phyloP scores from a whole-genome alignment of 2,797 vertebrate species.

The Anabas testudineus region DNA sequence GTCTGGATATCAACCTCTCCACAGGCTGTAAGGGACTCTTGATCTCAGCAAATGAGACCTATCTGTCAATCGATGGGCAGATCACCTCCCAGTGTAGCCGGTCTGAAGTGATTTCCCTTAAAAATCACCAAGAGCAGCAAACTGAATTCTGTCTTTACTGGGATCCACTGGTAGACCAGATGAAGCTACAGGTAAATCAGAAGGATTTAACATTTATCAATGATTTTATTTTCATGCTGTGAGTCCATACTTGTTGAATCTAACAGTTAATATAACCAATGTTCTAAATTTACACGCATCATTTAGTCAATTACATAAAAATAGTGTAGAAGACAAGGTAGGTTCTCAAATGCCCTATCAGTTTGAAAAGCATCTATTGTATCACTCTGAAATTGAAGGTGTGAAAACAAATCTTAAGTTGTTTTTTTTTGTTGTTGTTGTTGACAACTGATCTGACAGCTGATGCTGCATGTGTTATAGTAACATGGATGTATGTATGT shows the following conservation, averaged over 20 bases:
- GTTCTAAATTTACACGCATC: neutral
- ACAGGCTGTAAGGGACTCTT: conserved; percentile 63
- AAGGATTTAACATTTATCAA: too few relatives aligned
- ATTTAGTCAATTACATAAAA: too few relatives aligned
- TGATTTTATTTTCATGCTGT: too few relatives aligned
- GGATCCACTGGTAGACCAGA: conserved; percentile 80
- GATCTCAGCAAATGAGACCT: conserved; percentile 69
- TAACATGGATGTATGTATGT: neutral
- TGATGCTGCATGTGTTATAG: neutral
- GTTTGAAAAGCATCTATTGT: neutral
- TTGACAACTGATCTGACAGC: neutral
- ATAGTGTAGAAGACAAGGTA: too few relatives aligned
- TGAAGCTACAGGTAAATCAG: conserved; percentile 69
- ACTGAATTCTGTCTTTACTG: conserved; percentile 78
- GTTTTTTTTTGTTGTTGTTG: too few relatives aligned
- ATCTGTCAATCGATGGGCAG: conserved; percentile 68
- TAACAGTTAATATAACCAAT: neutral
- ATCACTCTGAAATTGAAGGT: neutral
- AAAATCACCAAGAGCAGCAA: too few relatives aligned
- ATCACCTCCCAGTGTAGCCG: conserved; percentile 65
- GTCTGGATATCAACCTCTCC: conserved; percentile 63
- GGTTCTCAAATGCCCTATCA: neutral
- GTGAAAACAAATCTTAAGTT: conserved; percentile 9
- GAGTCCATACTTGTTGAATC: neutral
- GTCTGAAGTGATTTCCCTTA: neutral